These are phyloP conservation scores for Verasper variegatus DNA, from an alignment of 2,113 vertebrate species.

Conservation along the genomic window DNA sequence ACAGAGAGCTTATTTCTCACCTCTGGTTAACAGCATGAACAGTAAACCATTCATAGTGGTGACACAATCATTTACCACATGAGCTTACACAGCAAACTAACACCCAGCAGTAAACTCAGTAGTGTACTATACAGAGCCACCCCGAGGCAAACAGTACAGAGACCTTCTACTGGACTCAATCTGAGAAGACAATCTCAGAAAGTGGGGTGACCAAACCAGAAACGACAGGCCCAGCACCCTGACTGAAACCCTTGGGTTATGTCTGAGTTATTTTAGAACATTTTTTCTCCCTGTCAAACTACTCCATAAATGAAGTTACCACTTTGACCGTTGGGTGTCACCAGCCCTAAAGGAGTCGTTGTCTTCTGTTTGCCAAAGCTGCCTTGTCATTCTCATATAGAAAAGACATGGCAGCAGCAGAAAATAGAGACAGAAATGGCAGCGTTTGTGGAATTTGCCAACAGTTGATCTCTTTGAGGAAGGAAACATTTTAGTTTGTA, in stretches of 20 bases:
- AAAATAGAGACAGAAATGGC: background rate
- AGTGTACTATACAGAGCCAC: constrained; percentile 8
- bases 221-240: constrained; percentile 5
- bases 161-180: constrained; percentile 4
- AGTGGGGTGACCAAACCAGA: constrained; percentile 4
- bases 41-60: background rate
- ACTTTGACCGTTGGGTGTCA: background rate
- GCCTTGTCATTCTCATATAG: background rate
- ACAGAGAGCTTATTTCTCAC: background rate
- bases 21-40: constrained; percentile 11
- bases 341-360: background rate
- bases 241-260: constrained; percentile 3
- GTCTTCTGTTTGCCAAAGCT: background rate
- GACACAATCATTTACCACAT: constrained; percentile 26
- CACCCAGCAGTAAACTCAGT: constrained; percentile 1
- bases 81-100: constrained; percentile 37
- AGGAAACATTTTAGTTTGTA: background rate
- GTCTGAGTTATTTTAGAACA: constrained; percentile 3
- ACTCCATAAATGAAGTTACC: background rate
- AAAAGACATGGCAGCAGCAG: background rate
- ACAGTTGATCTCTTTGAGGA: background rate
- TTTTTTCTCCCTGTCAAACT: fast-evolving
- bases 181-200: constrained; percentile 9
- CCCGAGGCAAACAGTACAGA: background rate
- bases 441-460: background rate